These are phyloP conservation scores for Dreissena polymorpha DNA, from an alignment of 1,140 invertebrate species.

Conservation along the genomic window DNA sequence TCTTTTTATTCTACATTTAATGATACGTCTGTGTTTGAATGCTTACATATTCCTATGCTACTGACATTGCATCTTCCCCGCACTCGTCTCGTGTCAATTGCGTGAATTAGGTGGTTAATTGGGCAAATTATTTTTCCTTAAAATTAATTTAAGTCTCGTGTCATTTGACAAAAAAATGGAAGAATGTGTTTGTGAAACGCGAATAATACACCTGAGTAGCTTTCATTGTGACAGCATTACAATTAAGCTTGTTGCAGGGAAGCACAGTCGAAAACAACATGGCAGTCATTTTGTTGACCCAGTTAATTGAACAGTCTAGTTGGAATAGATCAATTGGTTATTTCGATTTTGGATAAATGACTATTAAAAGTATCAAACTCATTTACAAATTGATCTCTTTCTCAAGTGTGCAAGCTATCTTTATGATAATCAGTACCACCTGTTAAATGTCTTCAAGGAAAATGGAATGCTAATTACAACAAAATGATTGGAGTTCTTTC, in stretches of 20 bases:
- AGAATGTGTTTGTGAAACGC: not conserved
- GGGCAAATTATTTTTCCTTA: not conserved
- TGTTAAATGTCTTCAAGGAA: too few species aligned
- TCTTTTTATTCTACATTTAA: not conserved
- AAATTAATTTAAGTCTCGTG: not conserved
- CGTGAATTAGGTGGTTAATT: not conserved
- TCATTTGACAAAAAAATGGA: not conserved
- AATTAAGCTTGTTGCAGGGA: not conserved
- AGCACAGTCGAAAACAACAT: not conserved
- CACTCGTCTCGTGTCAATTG: slow-evolving; percentile 41
- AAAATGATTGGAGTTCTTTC: too few species aligned
- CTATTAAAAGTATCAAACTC: too few species aligned
- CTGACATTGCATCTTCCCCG: slow-evolving; percentile 52
- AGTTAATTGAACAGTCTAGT: too few species aligned
- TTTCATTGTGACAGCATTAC: not conserved
- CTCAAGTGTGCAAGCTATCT: too few species aligned
- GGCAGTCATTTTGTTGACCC: too few species aligned
- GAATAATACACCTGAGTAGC: not conserved
- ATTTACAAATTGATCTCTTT: too few species aligned
- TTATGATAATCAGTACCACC: too few species aligned
- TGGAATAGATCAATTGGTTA: too few species aligned
- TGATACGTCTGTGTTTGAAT: not conserved
- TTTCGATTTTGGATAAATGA: too few species aligned
- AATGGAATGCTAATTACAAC: too few species aligned
- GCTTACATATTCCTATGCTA: slow-evolving; percentile 12